These are phyloP conservation scores for Blennius ocellaris DNA, from an alignment of 2,113 vertebrate genomes.

Conservation along the genomic window DNA sequence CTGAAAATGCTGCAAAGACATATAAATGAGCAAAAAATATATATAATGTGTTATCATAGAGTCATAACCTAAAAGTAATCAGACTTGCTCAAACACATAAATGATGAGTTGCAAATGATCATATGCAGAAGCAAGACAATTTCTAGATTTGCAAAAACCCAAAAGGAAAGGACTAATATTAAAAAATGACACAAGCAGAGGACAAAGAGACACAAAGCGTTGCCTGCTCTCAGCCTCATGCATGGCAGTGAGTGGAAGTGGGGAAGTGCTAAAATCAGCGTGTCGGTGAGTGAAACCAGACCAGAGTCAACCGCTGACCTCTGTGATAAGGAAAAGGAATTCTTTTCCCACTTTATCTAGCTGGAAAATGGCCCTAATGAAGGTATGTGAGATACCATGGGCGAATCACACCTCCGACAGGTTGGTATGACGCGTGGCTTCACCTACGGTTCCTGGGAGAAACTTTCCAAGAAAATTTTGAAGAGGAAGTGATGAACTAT, in stretches of 20 bases:
- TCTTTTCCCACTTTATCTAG: constrained; percentile 63
- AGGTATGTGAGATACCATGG: constrained; percentile 44
- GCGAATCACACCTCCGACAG: constrained; percentile 43
- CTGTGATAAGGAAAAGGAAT: constrained; percentile 72
- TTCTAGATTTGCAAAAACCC: too few relatives aligned
- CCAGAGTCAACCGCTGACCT: constrained; percentile 16
- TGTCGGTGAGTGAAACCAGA: constrained; percentile 71
- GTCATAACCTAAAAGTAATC: too few relatives aligned
- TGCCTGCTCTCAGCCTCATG: constrained; percentile 17
- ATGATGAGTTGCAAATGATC: too few relatives aligned
- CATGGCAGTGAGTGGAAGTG: constrained; percentile 13
- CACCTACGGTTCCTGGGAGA: neutral
- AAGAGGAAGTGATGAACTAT: neutral
- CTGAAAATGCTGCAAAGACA: too few relatives aligned
- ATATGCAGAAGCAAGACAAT: too few relatives aligned
- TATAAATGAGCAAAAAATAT: too few relatives aligned
- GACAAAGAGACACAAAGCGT: neutral
- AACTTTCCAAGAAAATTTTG: neutral
- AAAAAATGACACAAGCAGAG: neutral
- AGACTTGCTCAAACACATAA: neutral
- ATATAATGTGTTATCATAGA: too few relatives aligned
- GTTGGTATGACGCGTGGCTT: neutral
- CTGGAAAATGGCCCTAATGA: constrained; percentile 63
- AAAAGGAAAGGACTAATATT: neutral
- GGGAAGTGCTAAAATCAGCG: constrained; percentile 69